phyloP scores from a whole-genome alignment of 2,113 vertebrate species.

The Hypanus sabinus region DNA sequence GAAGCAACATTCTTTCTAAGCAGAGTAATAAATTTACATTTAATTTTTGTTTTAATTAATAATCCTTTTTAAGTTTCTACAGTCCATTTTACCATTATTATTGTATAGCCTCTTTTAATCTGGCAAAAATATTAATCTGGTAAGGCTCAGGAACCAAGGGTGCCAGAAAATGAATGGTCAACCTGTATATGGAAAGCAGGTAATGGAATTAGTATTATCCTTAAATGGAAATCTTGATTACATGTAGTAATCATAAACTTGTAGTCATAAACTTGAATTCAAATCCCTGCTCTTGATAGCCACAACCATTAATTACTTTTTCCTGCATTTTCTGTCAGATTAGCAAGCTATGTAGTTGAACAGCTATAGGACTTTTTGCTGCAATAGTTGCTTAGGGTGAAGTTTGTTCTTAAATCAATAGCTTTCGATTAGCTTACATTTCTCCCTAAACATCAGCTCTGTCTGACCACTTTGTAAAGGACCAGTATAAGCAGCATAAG shows the following conservation, averaged over 20 bases:
- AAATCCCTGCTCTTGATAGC: neutral
- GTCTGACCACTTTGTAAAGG: neutral
- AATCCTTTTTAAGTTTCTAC: too few relatives aligned
- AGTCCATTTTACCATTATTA: too few relatives aligned
- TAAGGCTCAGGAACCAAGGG: too few relatives aligned
- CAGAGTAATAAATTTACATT: too few relatives aligned
- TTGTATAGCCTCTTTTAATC: too few relatives aligned
- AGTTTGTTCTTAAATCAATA: neutral
- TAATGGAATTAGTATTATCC: neutral
- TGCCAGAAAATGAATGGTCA: too few relatives aligned
- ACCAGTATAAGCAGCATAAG: neutral
- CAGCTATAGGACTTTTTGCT: neutral
- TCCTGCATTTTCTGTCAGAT: neutral
- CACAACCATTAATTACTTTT: neutral
- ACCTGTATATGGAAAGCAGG: neutral
- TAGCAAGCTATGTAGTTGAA: neutral
- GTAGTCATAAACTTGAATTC: neutral
- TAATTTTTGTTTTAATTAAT: too few relatives aligned
- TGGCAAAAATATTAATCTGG: too few relatives aligned
- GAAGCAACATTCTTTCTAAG: too few relatives aligned
- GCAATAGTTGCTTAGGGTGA: neutral
- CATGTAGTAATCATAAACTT: too few relatives aligned
- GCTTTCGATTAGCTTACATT: neutral
- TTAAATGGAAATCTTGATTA: neutral
- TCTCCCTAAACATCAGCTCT: neutral